These are phyloP conservation scores for Papilio protenor DNA, from an alignment of 2,888 invertebrate species.

Conservation along the genomic window DNA sequence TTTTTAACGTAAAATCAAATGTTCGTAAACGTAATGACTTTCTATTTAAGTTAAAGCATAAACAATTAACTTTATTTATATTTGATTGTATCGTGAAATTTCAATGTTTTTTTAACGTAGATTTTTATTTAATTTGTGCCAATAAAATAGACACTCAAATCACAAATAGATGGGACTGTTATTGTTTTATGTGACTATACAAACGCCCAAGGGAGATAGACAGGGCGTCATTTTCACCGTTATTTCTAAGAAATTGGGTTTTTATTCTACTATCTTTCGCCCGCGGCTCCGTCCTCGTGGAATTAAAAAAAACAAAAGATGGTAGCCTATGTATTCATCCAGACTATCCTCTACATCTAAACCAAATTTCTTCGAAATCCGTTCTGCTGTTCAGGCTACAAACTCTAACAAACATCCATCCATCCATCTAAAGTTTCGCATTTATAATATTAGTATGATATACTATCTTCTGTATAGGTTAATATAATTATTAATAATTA, in stretches of 20 bases:
- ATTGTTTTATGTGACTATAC: constrained; percentile 41
- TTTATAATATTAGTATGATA: too few species aligned
- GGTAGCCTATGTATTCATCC: too few species aligned
- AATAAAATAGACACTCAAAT: constrained; percentile 35
- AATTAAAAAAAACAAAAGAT: too few species aligned
- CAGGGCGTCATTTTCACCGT: not conserved
- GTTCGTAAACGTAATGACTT: not conserved
- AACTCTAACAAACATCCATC: too few species aligned
- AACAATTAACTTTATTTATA: not conserved
- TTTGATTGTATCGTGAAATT: constrained; percentile 26
- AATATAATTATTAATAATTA: not conserved
- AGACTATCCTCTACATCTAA: too few species aligned
- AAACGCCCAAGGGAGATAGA: constrained; percentile 21
- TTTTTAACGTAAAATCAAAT: not conserved
- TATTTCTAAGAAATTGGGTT: not conserved
- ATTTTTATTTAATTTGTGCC: constrained; percentile 35
- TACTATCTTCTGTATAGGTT: too few species aligned
- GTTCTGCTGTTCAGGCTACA: too few species aligned
- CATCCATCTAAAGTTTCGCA: too few species aligned
- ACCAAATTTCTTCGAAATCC: too few species aligned
- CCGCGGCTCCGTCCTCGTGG: too few species aligned
- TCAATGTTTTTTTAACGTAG: constrained; percentile 23
- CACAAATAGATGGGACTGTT: constrained; percentile 33
- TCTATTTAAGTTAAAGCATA: not conserved
- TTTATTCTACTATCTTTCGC: too few species aligned